Base-by-base conservation (phyloP, 2,113 vertebrate species). In the Pionites leucogaster region DNA sequence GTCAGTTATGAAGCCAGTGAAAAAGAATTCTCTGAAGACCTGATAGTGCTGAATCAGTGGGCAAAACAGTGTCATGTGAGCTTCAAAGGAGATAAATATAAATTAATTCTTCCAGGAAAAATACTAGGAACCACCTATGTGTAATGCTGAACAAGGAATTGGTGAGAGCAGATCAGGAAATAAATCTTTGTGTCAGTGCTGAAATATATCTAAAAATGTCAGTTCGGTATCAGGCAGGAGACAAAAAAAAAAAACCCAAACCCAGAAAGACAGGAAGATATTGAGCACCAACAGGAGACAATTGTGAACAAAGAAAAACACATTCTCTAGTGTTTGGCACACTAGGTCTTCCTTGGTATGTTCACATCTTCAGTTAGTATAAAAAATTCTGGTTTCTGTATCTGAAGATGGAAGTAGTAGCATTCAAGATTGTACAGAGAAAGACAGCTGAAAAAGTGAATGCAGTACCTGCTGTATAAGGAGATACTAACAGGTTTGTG, bases 391-490 rank as follows among this genome's bases (percentile, higher is more conserved):
- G 5, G 4, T 47, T 25, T 77, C 33, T 85, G 14, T 28, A 17
- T 64, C 37, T 57, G 22, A 65, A 65, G 53, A 88, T 47, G 37
- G 15, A 42, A 49, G 3, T 13, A 62, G 31, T 25, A 84, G 24
- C 65, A 93, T 76, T 84, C 55, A 41, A 81, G 22, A 46, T 1
- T 46, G 11, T 67, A 25, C 5, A 17, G 23, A 24, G 24, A 71
- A 82, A 82, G 20, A 11, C 14, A 64, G 37, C 7, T 79, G 27
- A 69, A 69, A 72, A 86, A 15, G 24, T 27, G 11, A 41, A 70
- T 19, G 10, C 0, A 1, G 6, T 42, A 52, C 2, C 33, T 68
- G 46, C 23, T 60, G 12, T 77, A 2, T 33, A 44, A 41, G 41
- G 28, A 79, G 52, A 28, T n/a, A 19, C 8, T 31, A 25, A 52